Base-by-base conservation (phyloP, 2,888 invertebrate species). In the Magallana nippona region DNA sequence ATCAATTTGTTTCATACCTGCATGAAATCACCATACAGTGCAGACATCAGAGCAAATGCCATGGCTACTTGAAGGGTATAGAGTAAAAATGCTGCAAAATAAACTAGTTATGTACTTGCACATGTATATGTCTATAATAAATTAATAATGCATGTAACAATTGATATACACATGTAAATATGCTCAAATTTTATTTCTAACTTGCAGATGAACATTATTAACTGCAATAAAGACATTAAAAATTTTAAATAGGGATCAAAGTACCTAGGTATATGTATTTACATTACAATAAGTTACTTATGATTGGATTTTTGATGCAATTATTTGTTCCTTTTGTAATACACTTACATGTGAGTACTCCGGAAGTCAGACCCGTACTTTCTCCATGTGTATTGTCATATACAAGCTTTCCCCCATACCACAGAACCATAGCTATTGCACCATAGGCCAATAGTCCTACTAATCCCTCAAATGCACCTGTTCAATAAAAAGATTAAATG, bases 341-440 rank as follows among this genome's bases (percentile, higher is more conserved):
- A 19, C 11, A 89, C 92, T 91, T 89, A 93, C 93, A 91, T 80
- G 93, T 93, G 1, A 94, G 89, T 8, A 93, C 85, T 1, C 94
- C 94, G 55, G 93, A 89, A 15, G 93, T 90, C 15, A 94, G 86
- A 8, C 90, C 90, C 11, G 86, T 86, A 32, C 78, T 83, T 13
- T 84, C 83, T n/a, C 79, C 85, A 62, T 87, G 83, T 15, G 82
- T 62, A 71, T 91, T 89, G 57, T 93, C 92, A 87, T 91, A 89
- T 11, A 94, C 92, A 57, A 94, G 89, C 84, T 94, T 94, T 3
- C 93, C 94, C n/a, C 94, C 94, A 88, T 94, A 94, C 93, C 93
- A 94, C 63, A 94, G 84, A 3, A 93, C 93, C 10, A 93, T 87
- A 5, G 89, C 80, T 13, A 94, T 90, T 0, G 93, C 92, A 8